These are phyloP conservation scores for Halichondria panicea DNA, from an alignment of 37 sponge, comb jelly and placozoan species.

Conservation along the genomic window DNA sequence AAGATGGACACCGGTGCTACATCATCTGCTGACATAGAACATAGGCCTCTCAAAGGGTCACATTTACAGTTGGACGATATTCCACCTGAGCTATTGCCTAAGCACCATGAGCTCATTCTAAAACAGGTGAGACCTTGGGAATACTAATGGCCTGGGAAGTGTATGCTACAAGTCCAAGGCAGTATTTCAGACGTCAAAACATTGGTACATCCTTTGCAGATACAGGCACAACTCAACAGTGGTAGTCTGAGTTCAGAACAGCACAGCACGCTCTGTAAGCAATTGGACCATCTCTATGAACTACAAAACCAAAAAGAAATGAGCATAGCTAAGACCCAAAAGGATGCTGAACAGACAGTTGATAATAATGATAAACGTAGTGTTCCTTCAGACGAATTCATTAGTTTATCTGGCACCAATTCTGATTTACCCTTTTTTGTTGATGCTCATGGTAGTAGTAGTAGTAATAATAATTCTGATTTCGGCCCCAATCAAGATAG, in stretches of 20 bases:
- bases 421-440: background rate
- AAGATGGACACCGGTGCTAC: no score
- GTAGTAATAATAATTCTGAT: no score
- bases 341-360: background rate
- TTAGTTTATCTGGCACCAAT: background rate
- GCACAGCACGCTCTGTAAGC: slow-evolving; percentile 18
- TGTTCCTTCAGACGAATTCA: background rate
- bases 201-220: slow-evolving; percentile 6
- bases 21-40: no score
- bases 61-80: slow-evolving; percentile 50
- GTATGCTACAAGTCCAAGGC: no score
- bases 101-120: slow-evolving; percentile 49
- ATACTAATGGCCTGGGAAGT: no score
- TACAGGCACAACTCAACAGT: slow-evolving; percentile 16
- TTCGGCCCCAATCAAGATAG: no score
- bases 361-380: background rate
- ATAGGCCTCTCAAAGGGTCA: slow-evolving; percentile 10
- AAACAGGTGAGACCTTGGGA: slow-evolving; percentile 35
- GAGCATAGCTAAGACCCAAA: background rate
- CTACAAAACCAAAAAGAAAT: slow-evolving; percentile 26
- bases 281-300: slow-evolving; percentile 44
- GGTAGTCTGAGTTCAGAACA: slow-evolving; percentile 33
- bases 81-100: slow-evolving; percentile 50
- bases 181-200: no score
- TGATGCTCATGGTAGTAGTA: no score